A percentile compares a stretch with the other conserved stretches of the same genome.
These are phyloP conservation scores for Trichogramma dendrolimi DNA, from an alignment of 2,888 invertebrate species.

Conservation along the genomic window DNA sequence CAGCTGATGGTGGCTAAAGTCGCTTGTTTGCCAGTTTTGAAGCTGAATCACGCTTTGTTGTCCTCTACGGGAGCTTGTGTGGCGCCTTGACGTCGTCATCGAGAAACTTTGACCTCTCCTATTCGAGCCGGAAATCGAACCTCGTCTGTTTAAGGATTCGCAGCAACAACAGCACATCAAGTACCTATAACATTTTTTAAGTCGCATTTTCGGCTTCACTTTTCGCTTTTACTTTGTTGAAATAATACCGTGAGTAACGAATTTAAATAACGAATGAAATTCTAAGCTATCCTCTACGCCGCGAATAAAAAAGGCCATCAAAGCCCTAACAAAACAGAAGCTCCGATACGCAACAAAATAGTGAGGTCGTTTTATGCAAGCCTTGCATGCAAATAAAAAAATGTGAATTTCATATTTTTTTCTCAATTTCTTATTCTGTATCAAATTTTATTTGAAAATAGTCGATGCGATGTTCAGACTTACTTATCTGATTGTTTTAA, in stretches of 20 bases:
- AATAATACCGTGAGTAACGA: not conserved
- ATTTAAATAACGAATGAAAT: too few species aligned
- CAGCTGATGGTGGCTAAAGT: slow-evolving; percentile 20
- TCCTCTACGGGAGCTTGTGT: slow-evolving; percentile 38
- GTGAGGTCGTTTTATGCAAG: not conserved
- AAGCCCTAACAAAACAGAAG: not conserved
- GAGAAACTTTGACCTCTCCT: slow-evolving; percentile 43
- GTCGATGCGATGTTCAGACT: too few species aligned
- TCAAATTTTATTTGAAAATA: too few species aligned
- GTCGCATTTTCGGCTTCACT: not conserved
- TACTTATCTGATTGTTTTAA: too few species aligned
- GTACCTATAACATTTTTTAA: slow-evolving; percentile 34
- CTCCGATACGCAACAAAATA: not conserved
- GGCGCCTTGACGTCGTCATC: slow-evolving; percentile 40
- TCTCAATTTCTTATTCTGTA: too few species aligned
- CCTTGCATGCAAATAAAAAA: not conserved
- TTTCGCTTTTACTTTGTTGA: not conserved
- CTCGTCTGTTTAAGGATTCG: slow-evolving; percentile 34
- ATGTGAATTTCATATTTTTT: too few species aligned
- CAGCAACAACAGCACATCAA: slow-evolving; percentile 37
- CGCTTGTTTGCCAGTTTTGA: slow-evolving; percentile 32
- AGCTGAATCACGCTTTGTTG: slow-evolving; percentile 39
- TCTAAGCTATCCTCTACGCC: too few species aligned
- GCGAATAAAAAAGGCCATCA: too few species aligned
- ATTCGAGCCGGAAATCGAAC: slow-evolving; percentile 38